These are phyloP conservation scores for Sebastiscus albofasciatus DNA, from an alignment of 2,797 vertebrate species.

Conservation along the genomic window DNA sequence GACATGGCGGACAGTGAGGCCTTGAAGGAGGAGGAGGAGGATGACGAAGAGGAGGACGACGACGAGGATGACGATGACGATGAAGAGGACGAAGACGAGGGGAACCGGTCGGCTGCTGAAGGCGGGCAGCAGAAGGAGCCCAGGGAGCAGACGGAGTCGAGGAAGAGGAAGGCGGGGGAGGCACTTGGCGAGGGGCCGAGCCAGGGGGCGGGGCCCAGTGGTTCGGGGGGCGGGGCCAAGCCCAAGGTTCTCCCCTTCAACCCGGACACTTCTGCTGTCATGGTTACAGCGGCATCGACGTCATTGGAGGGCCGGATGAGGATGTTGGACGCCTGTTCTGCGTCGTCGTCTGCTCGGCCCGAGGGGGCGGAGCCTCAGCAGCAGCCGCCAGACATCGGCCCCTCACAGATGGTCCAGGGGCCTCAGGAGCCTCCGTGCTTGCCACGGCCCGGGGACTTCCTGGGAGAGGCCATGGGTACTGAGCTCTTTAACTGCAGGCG, in stretches of 20 bases:
- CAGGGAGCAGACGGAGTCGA: conserved; percentile 84
- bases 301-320: conserved; percentile 88
- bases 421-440: conserved; percentile 92
- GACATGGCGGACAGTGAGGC: conserved; percentile 97
- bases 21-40: conserved; percentile 95
- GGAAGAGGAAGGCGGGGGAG: conserved; percentile 92
- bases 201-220: conserved; percentile 73
- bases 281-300: conserved; percentile 70
- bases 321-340: conserved; percentile 89
- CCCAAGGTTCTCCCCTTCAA: conserved; percentile 88
- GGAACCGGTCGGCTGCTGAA: conserved; percentile 68
- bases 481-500: conserved; percentile 96
- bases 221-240: conserved; percentile 75
- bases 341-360: conserved; percentile 77
- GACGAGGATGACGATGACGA: conserved; percentile 94
- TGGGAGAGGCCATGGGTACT: conserved; percentile 93
- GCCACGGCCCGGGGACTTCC: conserved; percentile 90
- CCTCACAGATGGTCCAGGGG: conserved; percentile 87
- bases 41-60: conserved; percentile 90
- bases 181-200: conserved; percentile 87
- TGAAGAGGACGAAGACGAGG: conserved; percentile 86
- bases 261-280: conserved; percentile 80
- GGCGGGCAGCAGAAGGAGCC: conserved; percentile 85
- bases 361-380: conserved; percentile 81
- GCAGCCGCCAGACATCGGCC: conserved; percentile 80